Percentiles rank a stretch among this genome's conserved stretches.
These are phyloP conservation scores for Rugalucina vietnamica DNA, from an alignment of 2,888 invertebrate genomes.

Conservation along the genomic window DNA sequence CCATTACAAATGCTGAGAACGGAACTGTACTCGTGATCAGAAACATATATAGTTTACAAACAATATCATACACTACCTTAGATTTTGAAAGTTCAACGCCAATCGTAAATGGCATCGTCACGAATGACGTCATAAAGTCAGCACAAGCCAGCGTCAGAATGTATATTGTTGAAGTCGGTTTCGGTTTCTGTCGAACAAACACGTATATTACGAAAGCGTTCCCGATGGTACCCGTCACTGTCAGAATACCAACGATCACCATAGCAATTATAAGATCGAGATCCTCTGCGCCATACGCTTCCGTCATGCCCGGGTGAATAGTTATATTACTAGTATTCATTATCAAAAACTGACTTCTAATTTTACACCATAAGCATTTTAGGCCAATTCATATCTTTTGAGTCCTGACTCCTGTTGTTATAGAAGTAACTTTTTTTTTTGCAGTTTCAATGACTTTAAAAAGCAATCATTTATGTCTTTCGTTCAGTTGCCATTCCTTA, in stretches of 20 bases:
- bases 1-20: constrained; percentile 80
- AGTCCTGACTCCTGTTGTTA: too few species aligned
- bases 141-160: constrained; percentile 79
- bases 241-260: constrained; percentile 68
- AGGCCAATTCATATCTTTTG: too few species aligned
- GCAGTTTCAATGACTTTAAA: too few species aligned
- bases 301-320: too few species aligned
- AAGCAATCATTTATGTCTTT: too few species aligned
- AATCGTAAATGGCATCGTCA: constrained; percentile 80
- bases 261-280: too few species aligned
- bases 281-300: too few species aligned
- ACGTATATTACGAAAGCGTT: constrained; percentile 80
- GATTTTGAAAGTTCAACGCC: constrained; percentile 74
- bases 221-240: constrained; percentile 75
- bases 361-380: too few species aligned
- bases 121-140: constrained; percentile 78
- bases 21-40: constrained; percentile 79
- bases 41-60: constrained; percentile 78
- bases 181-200: constrained; percentile 72
- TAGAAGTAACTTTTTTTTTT: too few species aligned
- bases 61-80: constrained; percentile 66
- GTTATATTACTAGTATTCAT: too few species aligned
- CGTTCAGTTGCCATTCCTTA: too few species aligned
- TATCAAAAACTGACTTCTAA: too few species aligned
- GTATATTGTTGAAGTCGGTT: constrained; percentile 80